A percentile compares a stretch with the other conserved stretches of the same genome.
Conservation (phyloP, 2,797 vertebrate genomes). For the Eutrigla gurnardus region DNA sequence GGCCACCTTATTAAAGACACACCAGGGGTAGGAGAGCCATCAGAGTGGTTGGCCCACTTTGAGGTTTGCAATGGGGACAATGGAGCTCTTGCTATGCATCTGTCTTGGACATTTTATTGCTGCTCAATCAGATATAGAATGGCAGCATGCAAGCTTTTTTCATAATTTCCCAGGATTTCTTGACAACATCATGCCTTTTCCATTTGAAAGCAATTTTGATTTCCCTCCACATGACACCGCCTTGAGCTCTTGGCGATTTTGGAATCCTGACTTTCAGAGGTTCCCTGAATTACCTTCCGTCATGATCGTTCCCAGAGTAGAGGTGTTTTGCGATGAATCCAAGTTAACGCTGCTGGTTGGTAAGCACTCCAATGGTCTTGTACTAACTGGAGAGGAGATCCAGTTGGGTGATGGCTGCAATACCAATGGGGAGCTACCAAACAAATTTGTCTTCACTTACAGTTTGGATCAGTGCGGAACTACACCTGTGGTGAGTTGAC, state of each 20-base stretch:
- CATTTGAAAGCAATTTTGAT: constrained; percentile 28
- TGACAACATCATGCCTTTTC: constrained; percentile 21
- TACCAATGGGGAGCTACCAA: constrained; percentile 55
- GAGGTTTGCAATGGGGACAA: constrained; percentile 46
- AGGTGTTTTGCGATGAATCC: constrained; percentile 69
- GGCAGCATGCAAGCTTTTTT: not conserved
- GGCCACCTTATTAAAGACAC: constrained; percentile 46
- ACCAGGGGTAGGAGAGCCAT: rapidly evolving
- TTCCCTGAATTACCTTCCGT: constrained; percentile 30
- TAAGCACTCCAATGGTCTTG: constrained; percentile 19
- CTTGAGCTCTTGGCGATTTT: constrained; percentile 56
- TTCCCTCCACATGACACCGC: constrained; percentile 23
- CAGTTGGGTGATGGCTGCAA: constrained; percentile 68
- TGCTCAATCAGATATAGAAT: not conserved
- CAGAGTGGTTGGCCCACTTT: constrained; percentile 12
- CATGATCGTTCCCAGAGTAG: constrained; percentile 37
- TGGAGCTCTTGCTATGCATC: constrained; percentile 11
- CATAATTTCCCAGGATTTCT: constrained; percentile 11
- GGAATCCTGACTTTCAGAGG: constrained; percentile 38
- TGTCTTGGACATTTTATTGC: constrained; percentile 25
- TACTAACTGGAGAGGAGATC: constrained; percentile 45
- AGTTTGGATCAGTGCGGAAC: constrained; percentile 71
- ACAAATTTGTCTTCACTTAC: constrained; percentile 68
- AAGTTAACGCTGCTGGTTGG: constrained; percentile 66
- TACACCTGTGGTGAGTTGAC: constrained; percentile 49